Conservation (phyloP, 1,140 invertebrate species). For the Callitettix versicolor region DNA sequence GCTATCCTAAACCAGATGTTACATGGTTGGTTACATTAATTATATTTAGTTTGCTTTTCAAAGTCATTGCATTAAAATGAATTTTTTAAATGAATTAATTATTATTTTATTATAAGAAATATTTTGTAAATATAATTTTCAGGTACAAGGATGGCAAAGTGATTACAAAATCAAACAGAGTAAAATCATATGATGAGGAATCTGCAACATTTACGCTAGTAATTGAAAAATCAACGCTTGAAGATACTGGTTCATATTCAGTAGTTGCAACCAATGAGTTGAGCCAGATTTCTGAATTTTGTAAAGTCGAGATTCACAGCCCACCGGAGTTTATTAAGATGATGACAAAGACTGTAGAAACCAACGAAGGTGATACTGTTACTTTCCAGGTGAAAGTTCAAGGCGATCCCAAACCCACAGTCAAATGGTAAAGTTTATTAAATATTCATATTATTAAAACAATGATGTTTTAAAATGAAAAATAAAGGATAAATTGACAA, state of each 20-base stretch:
- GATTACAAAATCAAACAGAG: slow-evolving; percentile 51
- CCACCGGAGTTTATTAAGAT: slow-evolving; percentile 62
- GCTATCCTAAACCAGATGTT: slow-evolving; percentile 66
- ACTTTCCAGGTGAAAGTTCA: slow-evolving; percentile 72
- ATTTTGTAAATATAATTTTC: slow-evolving; percentile 10
- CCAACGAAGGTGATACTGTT: slow-evolving; percentile 67
- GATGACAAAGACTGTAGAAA: slow-evolving; percentile 51
- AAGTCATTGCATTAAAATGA: too few relatives aligned
- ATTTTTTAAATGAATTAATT: too few relatives aligned
- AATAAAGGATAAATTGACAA: too few relatives aligned
- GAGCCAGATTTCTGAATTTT: slow-evolving; percentile 76
- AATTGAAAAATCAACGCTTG: slow-evolving; percentile 68
- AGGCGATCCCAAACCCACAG: slow-evolving; percentile 66
- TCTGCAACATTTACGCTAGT: slow-evolving; percentile 59
- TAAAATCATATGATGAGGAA: slow-evolving; percentile 56
- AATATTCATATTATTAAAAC: too few relatives aligned
- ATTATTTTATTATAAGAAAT: too few relatives aligned
- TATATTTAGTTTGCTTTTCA: too few relatives aligned
- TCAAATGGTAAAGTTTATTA: slow-evolving; percentile 64
- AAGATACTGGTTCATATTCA: slow-evolving; percentile 88
- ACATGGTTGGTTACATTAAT: slow-evolving; percentile 54
- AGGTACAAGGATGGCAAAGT: slow-evolving; percentile 73
- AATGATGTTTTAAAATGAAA: too few relatives aligned
- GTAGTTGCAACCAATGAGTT: slow-evolving; percentile 82
- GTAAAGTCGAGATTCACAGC: slow-evolving; percentile 65